Evolutionary conservation across 2,113 vertebrate genomes (phyloP).

Genomic region (Sterna hirundo): DNA sequence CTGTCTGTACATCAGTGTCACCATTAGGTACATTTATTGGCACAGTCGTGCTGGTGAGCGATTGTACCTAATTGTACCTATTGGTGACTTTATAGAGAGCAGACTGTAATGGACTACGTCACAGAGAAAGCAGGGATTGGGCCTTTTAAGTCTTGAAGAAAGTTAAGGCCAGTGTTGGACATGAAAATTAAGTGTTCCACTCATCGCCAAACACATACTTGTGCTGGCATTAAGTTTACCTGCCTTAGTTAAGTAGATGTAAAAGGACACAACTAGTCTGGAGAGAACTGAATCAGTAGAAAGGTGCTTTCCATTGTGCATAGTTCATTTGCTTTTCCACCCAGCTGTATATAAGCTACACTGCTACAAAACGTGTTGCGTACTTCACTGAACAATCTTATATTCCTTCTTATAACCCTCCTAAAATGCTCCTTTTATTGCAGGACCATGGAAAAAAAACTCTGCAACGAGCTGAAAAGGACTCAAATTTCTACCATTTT

Average conservation of each 20-base stretch:
- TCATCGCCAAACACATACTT: background rate
- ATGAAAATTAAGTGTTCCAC: background rate
- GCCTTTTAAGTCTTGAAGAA: background rate
- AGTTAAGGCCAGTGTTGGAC: background rate
- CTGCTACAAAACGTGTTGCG: background rate
- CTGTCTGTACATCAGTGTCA: background rate
- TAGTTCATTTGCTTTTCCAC: rapidly evolving
- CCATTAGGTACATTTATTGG: background rate
- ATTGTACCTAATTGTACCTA: background rate
- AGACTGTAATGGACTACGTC: background rate
- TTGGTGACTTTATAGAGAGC: background rate
- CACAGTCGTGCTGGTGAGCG: background rate
- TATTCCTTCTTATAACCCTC: background rate
- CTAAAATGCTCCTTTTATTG: background rate
- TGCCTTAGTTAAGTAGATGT: background rate
- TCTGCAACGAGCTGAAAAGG: background rate
- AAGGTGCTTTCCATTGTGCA: background rate
- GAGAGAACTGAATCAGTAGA: background rate
- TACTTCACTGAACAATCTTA: background rate
- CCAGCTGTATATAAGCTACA: background rate
- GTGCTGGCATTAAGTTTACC: background rate
- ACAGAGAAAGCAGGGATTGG: background rate
- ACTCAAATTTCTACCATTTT: background rate
- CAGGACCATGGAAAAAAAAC: background rate
- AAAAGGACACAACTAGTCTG: background rate